Percentiles rank a stretch among this genome's conserved stretches.
Conservation (phyloP, 2,888 invertebrate genomes). For the Digitonthophagus gazella region DNA sequence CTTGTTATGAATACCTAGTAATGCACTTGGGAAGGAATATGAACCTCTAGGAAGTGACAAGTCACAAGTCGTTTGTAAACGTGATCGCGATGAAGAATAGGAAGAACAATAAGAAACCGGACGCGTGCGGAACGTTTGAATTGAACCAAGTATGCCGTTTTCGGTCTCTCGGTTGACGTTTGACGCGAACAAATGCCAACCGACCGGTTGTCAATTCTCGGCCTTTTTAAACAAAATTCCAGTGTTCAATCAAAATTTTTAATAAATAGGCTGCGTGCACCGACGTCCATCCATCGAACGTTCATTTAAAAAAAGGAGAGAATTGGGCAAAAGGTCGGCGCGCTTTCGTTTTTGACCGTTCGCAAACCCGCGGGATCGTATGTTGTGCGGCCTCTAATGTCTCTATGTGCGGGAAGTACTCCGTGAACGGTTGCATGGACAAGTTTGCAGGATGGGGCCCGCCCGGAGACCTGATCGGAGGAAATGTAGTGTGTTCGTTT, state of each 20-base stretch:
- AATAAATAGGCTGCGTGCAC: constrained; percentile 26
- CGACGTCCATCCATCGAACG: constrained; percentile 11
- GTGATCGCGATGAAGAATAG: neutral
- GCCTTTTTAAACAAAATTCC: constrained; percentile 30
- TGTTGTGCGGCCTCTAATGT: constrained; percentile 19
- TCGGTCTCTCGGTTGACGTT: constrained; percentile 18
- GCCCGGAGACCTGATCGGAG: constrained; percentile 41
- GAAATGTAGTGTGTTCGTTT: constrained; percentile 19
- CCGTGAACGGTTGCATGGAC: constrained; percentile 40
- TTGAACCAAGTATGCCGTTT: constrained; percentile 22
- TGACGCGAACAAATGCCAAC: constrained; percentile 25
- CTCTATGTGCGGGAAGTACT: constrained; percentile 37
- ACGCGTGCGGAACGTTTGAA: neutral
- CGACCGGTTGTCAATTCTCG: constrained; percentile 26
- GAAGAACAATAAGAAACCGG: neutral
- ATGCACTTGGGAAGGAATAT: too few relatives aligned
- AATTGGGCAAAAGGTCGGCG: too few relatives aligned
- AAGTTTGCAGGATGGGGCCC: constrained; percentile 45
- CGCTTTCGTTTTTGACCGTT: neutral
- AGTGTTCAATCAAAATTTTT: constrained; percentile 29
- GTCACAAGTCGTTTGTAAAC: too few relatives aligned
- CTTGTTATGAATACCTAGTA: too few relatives aligned
- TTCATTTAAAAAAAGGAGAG: neutral
- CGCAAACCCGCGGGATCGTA: too few relatives aligned
- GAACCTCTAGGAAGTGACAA: too few relatives aligned